These are phyloP conservation scores for Synergus laeviventris DNA, from an alignment of 2,888 invertebrate species.

Conservation along the genomic window DNA sequence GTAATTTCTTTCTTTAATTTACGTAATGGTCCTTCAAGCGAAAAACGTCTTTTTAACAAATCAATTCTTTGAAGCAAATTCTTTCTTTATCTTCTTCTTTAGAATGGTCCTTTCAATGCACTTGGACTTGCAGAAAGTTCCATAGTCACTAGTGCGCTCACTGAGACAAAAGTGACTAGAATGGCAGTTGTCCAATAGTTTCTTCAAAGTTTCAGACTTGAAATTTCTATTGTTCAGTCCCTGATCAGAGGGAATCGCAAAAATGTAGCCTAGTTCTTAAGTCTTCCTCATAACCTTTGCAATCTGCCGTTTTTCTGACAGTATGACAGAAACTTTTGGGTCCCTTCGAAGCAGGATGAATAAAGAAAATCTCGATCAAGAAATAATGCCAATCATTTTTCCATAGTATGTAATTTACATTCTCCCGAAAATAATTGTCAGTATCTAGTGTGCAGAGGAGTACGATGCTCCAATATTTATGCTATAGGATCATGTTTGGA, in stretches of 20 bases:
- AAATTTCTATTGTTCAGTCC: slow-evolving; percentile 22
- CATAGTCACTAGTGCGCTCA: slow-evolving; percentile 1
- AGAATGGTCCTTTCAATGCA: slow-evolving; percentile 13
- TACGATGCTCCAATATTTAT: slow-evolving; percentile 26
- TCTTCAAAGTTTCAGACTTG: slow-evolving; percentile 27
- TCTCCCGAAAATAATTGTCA: background rate
- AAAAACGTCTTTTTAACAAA: background rate
- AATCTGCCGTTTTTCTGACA: slow-evolving; percentile 12
- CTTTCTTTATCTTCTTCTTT: slow-evolving; percentile 5
- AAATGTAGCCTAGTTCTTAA: slow-evolving; percentile 12
- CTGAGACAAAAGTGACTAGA: slow-evolving; percentile 11
- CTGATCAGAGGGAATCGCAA: slow-evolving; percentile 28
- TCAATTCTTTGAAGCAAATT: background rate
- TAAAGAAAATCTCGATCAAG: slow-evolving; percentile 1
- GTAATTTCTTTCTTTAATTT: background rate
- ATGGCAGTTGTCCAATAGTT: slow-evolving; percentile 39
- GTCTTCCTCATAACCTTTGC: slow-evolving; percentile 18
- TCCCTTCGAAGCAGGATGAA: background rate
- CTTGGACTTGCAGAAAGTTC: slow-evolving; percentile 30
- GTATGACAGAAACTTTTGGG: background rate
- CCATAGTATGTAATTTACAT: background rate
- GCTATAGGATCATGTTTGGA: background rate
- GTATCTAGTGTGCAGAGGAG: background rate
- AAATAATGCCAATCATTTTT: slow-evolving; percentile 1
- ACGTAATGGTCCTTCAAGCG: background rate